Base-by-base conservation (phyloP, 2,797 vertebrate genomes). In the Choloepus didactylus region DNA sequence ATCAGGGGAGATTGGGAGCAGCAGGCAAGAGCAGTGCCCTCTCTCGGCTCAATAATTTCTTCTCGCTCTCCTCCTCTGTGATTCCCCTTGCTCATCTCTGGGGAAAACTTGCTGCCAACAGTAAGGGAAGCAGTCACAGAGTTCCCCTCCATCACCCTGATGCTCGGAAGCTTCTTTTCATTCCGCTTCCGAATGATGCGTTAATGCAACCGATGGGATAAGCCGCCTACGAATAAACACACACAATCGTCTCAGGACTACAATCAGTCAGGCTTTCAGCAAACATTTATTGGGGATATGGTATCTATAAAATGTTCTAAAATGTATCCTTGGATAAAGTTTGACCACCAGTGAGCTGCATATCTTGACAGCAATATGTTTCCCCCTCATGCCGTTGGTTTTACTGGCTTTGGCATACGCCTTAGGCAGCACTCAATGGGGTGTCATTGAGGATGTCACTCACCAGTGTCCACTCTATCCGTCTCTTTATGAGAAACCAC, bases 41-140 rank as follows among this genome's bases (percentile, higher is more conserved):
- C 77, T 83, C 46, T 88, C 89, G 41, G 9, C 60, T 97, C 88
- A 27, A 16, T 89, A 31, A 95, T 97, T 97, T 95, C 93, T 79
- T 89, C 76, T 94, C 93, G 23, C 35, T 94, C 60, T 72, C 38
- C 51, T 96, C 60, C 91, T 97, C 87, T 86, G 31, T 41, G 38
- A 7, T 92, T 87, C 0, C 8, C 19, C 0, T 70, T 9, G 9
- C 46, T 92, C 67, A 69, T 97, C 91, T 88, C 92, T 96, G 35
- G 91, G 94, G 81, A 90, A 87, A 60, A 95, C 89, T 93, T 27
- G 51, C 89, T 91, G 62, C 83, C 97, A 97, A 97, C 59, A 86
- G 95, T 92, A 87, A 73, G 29, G 60, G 69, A 87, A 92, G 67
- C 38, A 44, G 77, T 66, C 60, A 81, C 73, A n/a, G 67, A 14